A percentile compares a stretch with the other conserved stretches of the same genome.
phyloP scores from a whole-genome alignment of 2,797 vertebrate genomes.

The Chelmon rostratus region DNA sequence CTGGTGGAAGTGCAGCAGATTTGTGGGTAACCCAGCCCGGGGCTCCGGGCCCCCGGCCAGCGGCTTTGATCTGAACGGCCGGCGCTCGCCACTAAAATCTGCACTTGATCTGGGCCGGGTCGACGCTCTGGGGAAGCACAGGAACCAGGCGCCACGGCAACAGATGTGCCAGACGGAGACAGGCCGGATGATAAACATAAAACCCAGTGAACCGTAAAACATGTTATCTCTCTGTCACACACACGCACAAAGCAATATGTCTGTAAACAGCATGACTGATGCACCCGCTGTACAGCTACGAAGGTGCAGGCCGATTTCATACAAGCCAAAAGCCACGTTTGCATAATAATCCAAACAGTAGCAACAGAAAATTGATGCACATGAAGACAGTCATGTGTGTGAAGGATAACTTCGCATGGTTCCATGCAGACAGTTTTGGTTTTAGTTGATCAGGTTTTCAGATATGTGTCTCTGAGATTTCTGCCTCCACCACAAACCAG shows the following conservation, averaged over 20 bases:
- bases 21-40: constrained; percentile 16
- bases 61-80: constrained; percentile 33
- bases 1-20: constrained; percentile 9
- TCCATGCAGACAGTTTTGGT: too few species aligned
- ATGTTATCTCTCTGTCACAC: background rate
- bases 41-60: constrained; percentile 8
- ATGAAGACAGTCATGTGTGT: too few species aligned
- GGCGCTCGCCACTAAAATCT: background rate
- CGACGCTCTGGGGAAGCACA: background rate
- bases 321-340: background rate
- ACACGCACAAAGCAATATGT: background rate
- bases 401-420: too few species aligned
- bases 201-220: background rate
- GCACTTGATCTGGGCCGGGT: constrained; percentile 7
- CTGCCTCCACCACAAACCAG: background rate
- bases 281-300: background rate
- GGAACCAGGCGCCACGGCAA: background rate
- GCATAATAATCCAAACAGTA: background rate
- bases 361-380: too few species aligned
- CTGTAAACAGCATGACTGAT: background rate
- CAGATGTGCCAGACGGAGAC: constrained; percentile 27
- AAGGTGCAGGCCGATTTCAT: background rate
- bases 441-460: too few species aligned
- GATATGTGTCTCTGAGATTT: too few species aligned
- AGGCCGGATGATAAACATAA: constrained; percentile 24